Percentiles rank a stretch among this genome's conserved stretches.
These are phyloP conservation scores for Mareca penelope DNA, from an alignment of 2,797 vertebrate species.

Conservation along the genomic window DNA sequence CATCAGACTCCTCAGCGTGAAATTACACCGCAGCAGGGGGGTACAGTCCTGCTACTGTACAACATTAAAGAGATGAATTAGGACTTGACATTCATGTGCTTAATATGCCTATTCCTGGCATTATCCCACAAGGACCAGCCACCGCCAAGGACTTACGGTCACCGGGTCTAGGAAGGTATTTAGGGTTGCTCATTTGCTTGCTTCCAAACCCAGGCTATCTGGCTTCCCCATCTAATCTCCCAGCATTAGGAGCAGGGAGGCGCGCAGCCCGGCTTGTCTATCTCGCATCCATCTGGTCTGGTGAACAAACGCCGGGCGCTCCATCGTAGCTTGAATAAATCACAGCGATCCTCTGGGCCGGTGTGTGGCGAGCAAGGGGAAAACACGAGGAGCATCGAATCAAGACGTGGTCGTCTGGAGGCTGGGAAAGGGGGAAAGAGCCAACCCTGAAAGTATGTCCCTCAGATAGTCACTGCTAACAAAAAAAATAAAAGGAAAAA, in stretches of 20 bases:
- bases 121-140: slow-evolving; percentile 63
- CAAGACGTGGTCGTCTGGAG: background rate
- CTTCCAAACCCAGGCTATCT: slow-evolving; percentile 39
- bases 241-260: background rate
- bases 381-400: background rate
- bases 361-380: background rate
- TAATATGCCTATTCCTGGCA: slow-evolving; percentile 68
- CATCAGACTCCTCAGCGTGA: slow-evolving; percentile 83
- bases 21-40: slow-evolving; percentile 83
- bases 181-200: slow-evolving; percentile 49
- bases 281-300: background rate
- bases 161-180: background rate
- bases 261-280: background rate
- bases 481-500: background rate
- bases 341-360: background rate
- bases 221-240: slow-evolving; percentile 50
- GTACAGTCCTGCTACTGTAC: slow-evolving; percentile 74
- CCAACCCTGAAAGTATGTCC: background rate
- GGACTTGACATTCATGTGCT: slow-evolving; percentile 74
- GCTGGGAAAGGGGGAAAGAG: background rate
- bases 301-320: background rate
- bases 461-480: background rate
- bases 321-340: background rate
- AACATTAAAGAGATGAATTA: slow-evolving; percentile 78
- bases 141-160: slow-evolving; percentile 55